Percentiles rank a stretch among this genome's conserved stretches.
phyloP scores from a whole-genome alignment of 2,888 invertebrate species.

The Euzophera pinguis region DNA sequence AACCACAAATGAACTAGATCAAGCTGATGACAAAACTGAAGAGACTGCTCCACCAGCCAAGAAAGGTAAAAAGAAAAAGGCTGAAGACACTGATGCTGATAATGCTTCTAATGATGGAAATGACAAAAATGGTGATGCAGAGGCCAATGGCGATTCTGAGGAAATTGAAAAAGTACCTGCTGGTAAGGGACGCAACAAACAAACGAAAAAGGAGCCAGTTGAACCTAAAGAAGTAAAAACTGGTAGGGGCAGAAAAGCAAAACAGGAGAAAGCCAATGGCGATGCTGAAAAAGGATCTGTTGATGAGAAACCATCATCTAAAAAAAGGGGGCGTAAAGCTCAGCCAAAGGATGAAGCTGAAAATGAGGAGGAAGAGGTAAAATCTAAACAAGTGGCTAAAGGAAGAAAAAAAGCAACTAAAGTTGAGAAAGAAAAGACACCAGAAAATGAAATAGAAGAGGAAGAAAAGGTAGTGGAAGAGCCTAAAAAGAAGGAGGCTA shows the following conservation, averaged over 20 bases:
- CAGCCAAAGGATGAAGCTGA: constrained; percentile 45
- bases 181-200: constrained; percentile 56
- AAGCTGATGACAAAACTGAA: constrained; percentile 39
- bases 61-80: constrained; percentile 53
- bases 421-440: constrained; percentile 38
- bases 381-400: constrained; percentile 36
- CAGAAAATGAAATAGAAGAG: constrained; percentile 39
- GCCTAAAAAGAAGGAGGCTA: constrained; percentile 57
- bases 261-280: constrained; percentile 39
- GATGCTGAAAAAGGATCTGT: constrained; percentile 29
- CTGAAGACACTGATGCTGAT: constrained; percentile 49
- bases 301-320: constrained; percentile 47
- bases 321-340: constrained; percentile 54
- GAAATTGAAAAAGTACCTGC: constrained; percentile 32
- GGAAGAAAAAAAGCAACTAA: constrained; percentile 38
- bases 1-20: constrained; percentile 34
- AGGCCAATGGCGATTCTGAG: constrained; percentile 48
- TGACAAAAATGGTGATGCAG: constrained; percentile 43
- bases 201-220: constrained; percentile 50
- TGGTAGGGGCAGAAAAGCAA: constrained; percentile 47
- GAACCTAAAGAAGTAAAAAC: constrained; percentile 44
- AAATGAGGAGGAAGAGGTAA: constrained; percentile 42
- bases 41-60: constrained; percentile 48
- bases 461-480: constrained; percentile 43
- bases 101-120: constrained; percentile 37